Percentiles rank a stretch among this genome's conserved stretches.
phyloP scores from a whole-genome alignment of 2,113 vertebrate genomes.

The Pithys albifrons region DNA sequence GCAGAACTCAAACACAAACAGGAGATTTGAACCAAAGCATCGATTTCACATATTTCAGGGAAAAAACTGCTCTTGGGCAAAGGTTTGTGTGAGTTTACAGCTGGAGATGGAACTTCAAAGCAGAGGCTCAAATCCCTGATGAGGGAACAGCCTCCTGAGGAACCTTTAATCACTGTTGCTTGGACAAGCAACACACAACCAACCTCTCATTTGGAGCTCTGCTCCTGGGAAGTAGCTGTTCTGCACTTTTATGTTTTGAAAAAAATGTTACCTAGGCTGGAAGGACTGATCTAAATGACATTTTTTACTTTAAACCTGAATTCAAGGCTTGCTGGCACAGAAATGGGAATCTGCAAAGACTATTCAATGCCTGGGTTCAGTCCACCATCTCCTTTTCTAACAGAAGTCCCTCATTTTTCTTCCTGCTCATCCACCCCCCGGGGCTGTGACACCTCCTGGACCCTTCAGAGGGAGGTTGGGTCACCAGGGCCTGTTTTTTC shows the following conservation, averaged over 20 bases:
- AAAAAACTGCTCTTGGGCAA: neutral
- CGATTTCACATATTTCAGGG: neutral
- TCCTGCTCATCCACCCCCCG: neutral
- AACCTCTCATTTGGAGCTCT: neutral
- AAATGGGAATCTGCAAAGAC: neutral
- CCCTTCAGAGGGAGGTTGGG: neutral
- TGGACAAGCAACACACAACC: conserved; percentile 18
- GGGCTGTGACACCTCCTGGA: neutral
- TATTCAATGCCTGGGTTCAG: neutral
- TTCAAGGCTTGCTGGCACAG: neutral
- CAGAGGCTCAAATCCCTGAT: neutral
- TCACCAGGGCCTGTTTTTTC: neutral
- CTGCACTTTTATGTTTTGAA: neutral
- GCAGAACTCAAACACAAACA: neutral
- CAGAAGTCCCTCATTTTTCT: neutral
- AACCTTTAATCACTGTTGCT: neutral
- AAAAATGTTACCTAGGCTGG: neutral
- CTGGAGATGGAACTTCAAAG: conserved; percentile 41
- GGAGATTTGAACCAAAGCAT: neutral
- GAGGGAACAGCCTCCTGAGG: neutral
- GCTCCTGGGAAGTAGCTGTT: neutral
- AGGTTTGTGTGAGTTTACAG: conserved; percentile 4
- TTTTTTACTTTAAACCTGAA: neutral
- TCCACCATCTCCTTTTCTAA: neutral
- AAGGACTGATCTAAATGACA: neutral